Base-by-base conservation (phyloP, 2,113 vertebrate species). In the Notarius quadriscutis region DNA sequence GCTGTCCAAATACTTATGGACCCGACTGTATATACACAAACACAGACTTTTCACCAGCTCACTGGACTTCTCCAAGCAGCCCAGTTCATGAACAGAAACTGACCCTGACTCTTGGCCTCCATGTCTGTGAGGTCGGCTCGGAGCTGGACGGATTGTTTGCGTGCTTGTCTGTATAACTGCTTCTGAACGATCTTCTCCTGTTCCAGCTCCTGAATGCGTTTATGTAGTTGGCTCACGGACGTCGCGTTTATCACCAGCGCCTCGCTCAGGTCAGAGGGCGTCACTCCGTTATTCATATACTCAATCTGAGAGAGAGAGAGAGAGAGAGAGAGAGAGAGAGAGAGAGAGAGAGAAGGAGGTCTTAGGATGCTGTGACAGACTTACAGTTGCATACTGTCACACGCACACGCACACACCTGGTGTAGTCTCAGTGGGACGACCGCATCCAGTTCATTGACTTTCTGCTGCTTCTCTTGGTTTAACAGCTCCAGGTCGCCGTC, bases 401-500 rank as follows among this genome's bases (percentile, higher is more conserved):
- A 87, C 55, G 55, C 74, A 41, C 74, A 79, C n/a, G 74, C 12
- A 85, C 90, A 87, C 81, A 99, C 98, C 97, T 99, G 98, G 84
- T 97, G 96, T n/a, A 98, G 93, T 88, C 96, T 95, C 78, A 99
- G 92, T 20, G 97, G 96, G 41, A 99, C 94, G 69, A 94, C 96
- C 62, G 98, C 96, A 57, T 97, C 92, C 5, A 99, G 91, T 14
- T 97, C 95, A 20, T 99, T 98, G 25, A 98, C 89, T 81, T 90
- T 96, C 92, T 96, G 96, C 92, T 97, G 97, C 84, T 98, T 98
- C 93, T 98, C 97, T 87, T 95, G 93, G 84, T 97, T 95, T 84
- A 97, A 95, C 22, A 95, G 92, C 89, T 99, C 97, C 87, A 99
- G 89, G 15, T 96, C 95, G 0, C 81, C 92, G 85, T 97, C 95